These are phyloP conservation scores for Silurus lanzhouensis DNA, from an alignment of 2,797 vertebrate species.

Conservation along the genomic window DNA sequence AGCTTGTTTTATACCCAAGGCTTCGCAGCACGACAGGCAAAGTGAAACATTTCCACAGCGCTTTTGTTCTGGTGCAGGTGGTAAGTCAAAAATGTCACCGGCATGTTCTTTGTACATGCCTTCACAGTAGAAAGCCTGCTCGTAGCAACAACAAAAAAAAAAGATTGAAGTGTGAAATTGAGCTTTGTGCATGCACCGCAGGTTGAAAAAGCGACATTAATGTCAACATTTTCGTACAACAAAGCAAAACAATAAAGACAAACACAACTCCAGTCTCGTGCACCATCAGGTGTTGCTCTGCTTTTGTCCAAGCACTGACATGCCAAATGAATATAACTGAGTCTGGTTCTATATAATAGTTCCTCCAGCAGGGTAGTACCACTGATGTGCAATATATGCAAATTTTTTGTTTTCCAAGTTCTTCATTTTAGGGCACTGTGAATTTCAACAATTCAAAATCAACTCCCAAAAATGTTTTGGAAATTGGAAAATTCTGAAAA, in stretches of 20 bases:
- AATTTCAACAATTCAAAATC: not conserved
- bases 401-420: not conserved
- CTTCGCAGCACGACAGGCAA: constrained; percentile 8
- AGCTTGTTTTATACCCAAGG: constrained; percentile 20
- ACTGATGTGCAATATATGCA: too few species aligned
- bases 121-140: constrained; percentile 25
- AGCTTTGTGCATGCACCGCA: constrained; percentile 6
- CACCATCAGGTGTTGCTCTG: not conserved
- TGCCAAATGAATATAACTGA: not conserved
- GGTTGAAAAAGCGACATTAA: constrained; percentile 27
- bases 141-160: not conserved
- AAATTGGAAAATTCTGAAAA: not conserved
- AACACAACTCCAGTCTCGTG: not conserved
- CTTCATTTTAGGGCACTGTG: not conserved
- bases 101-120: constrained; percentile 21
- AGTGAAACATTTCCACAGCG: constrained; percentile 24
- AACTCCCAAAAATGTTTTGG: not conserved
- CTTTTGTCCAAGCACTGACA: not conserved
- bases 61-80: constrained; percentile 26
- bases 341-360: not conserved
- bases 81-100: constrained; percentile 27
- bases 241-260: constrained; percentile 9
- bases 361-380: not conserved
- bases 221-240: constrained; percentile 19
- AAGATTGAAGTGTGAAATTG: not conserved